phyloP scores from a whole-genome alignment of 2,888 invertebrate genomes.

The Meiosimyza decipiens region DNA sequence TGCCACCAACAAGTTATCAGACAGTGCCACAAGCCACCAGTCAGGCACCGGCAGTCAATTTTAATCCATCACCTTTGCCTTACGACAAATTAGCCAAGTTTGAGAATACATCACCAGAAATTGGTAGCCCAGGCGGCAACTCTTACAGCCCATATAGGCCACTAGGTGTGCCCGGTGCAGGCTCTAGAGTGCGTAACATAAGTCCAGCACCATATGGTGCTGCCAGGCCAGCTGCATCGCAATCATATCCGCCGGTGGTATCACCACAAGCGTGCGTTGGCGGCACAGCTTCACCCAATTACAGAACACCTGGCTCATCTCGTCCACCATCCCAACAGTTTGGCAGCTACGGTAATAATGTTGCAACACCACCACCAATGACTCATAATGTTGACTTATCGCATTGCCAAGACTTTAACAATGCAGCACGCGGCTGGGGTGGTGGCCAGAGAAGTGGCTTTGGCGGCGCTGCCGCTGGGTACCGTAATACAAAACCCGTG shows the following conservation, averaged over 20 bases:
- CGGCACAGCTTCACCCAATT: slow-evolving; percentile 21
- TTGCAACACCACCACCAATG: slow-evolving; percentile 20
- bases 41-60: slow-evolving; percentile 50
- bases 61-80: slow-evolving; percentile 62
- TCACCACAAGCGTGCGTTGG: slow-evolving; percentile 28
- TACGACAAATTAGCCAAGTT: slow-evolving; percentile 63
- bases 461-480: neutral
- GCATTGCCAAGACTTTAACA: slow-evolving; percentile 76
- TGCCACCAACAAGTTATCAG: slow-evolving; percentile 51
- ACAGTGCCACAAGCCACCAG: slow-evolving; percentile 45
- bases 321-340: slow-evolving; percentile 37
- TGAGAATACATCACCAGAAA: slow-evolving; percentile 44
- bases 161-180: slow-evolving; percentile 34
- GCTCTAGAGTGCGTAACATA: slow-evolving; percentile 51
- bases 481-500: slow-evolving; percentile 2
- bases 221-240: slow-evolving; percentile 29
- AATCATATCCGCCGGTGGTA: slow-evolving; percentile 31
- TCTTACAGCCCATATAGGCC: slow-evolving; percentile 24
- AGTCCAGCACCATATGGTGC: slow-evolving; percentile 55
- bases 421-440: slow-evolving; percentile 84
- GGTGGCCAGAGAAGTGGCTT: slow-evolving; percentile 30
- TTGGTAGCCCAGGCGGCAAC: slow-evolving; percentile 20
- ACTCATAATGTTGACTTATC: slow-evolving; percentile 44
- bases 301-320: slow-evolving; percentile 34
- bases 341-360: slow-evolving; percentile 29